phyloP scores from a whole-genome alignment of 2,888 invertebrate species.

The Amblyjoppa fuscipennis region DNA sequence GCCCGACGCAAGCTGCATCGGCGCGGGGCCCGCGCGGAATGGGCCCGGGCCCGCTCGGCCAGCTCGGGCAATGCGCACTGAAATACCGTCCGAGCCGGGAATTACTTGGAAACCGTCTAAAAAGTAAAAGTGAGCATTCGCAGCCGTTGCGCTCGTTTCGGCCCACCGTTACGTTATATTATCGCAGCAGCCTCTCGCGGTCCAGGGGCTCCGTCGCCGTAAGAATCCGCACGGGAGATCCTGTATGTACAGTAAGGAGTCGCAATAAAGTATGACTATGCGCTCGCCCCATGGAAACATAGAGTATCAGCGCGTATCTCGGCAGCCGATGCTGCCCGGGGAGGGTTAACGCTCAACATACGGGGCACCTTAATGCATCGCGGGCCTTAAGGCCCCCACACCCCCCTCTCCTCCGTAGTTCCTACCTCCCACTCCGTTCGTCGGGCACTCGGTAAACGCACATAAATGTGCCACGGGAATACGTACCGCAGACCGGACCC shows the following conservation, averaged over 20 bases:
- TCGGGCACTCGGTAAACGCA: conserved; percentile 47
- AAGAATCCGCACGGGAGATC: conserved; percentile 43
- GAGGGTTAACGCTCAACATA: conserved; percentile 37
- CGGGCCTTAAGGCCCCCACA: conserved; percentile 11
- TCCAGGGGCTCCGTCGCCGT: conserved; percentile 55
- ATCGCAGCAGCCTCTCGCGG: conserved; percentile 10
- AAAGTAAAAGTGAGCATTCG: conserved; percentile 79
- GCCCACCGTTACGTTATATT: conserved; percentile 19
- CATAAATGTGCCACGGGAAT: conserved; percentile 41
- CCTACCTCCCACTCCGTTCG: conserved; percentile 19
- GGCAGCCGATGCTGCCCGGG: conserved; percentile 61
- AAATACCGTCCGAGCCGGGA: conserved; percentile 22
- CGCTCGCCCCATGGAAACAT: conserved; percentile 36
- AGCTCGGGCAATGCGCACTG: conserved; percentile 13
- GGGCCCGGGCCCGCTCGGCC: conserved; percentile 6
- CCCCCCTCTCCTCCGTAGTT: background rate
- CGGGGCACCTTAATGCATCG: conserved; percentile 53
- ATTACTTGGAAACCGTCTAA: conserved; percentile 70
- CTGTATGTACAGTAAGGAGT: conserved; percentile 43
- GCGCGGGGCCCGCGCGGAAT: background rate
- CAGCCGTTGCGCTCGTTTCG: conserved; percentile 58
- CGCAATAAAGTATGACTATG: conserved; percentile 63
- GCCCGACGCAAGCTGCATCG: background rate
- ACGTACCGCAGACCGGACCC: conserved; percentile 13
- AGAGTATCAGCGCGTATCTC: conserved; percentile 66